Conservation (phyloP, 2,888 invertebrate species). For the Pasiphila rectangulata region DNA sequence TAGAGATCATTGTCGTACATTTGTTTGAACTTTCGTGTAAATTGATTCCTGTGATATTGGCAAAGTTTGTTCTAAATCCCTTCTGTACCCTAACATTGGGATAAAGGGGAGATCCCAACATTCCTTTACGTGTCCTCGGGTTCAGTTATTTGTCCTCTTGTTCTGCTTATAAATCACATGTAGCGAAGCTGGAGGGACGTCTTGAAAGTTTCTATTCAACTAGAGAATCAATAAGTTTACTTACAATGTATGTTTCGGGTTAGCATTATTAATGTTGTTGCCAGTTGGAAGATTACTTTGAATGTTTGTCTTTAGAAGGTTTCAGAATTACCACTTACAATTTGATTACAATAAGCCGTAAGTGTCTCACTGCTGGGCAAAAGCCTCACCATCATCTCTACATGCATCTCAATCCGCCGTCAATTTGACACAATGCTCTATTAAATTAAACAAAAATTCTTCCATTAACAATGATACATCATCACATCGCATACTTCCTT, state of each 20-base stretch:
- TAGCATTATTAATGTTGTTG: not conserved
- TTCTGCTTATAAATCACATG: conserved; percentile 42
- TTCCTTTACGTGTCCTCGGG: conserved; percentile 37
- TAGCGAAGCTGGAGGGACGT: conserved; percentile 24
- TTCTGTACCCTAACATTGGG: conserved; percentile 33
- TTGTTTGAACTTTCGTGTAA: conserved; percentile 52
- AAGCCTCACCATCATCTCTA: no score
- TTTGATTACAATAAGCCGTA: no score
- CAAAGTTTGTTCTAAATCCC: conserved; percentile 64
- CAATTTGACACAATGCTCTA: no score
- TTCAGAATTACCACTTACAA: no score
- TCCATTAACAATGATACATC: no score
- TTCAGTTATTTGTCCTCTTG: conserved; percentile 46
- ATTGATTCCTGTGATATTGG: conserved; percentile 63
- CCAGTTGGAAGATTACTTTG: no score
- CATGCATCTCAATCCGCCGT: no score
- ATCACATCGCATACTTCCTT: no score
- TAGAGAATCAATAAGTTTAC: conserved; percentile 4
- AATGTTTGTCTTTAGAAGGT: not conserved
- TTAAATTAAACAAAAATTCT: not conserved
- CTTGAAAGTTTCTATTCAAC: conserved; percentile 21
- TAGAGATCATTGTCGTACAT: conserved; percentile 34
- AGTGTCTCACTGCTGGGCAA: no score
- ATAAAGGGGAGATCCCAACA: conserved; percentile 49
- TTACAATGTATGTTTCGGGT: not conserved